Base-by-base conservation (phyloP, 2,888 invertebrate species). In the Lochmaea capreae region DNA sequence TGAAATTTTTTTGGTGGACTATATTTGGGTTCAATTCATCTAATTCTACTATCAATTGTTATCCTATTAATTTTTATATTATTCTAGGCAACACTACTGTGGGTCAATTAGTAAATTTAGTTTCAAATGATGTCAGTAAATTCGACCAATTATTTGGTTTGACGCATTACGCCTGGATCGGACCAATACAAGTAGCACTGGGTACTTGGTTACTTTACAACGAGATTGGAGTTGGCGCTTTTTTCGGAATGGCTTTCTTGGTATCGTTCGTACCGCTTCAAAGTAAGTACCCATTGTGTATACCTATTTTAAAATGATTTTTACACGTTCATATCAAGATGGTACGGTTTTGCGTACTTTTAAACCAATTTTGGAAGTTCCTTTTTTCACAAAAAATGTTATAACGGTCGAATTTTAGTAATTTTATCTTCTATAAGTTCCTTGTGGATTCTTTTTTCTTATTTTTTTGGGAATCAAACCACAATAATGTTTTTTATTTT, bases 61-160 rank as follows among this genome's bases (percentile, higher is more conserved):
- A n/a, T n/a, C n/a, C n/a, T n/a, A 22, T 22, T 5, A 33, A 22
- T 39, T 18, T n/a, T 42, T 12, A 14, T n/a, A 3, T 49, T 26
- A 52, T 70, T 43, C 49, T 76, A 42, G 89, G 89, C 5, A 87
- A 90, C 82, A 92, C 92, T 0, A 92, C 92, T 1, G 86, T 87
- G 3, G 89, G 89, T 49, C 87, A 87, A 77, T 79, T 86, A 73
- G 85, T 88, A 12, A 89, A 88, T 81, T 81, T 89, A 65, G 85
- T 93, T 80, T 91, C 92, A 22, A 93, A 93, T 80, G 93, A 93
- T 84, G 92, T 93, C 12, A 90, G 90, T 81, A 89, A 92, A 79
- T 97, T 98, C 86, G 98, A 99, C 85, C 92, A 96, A 84, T 95
- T 95, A 12, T 91, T 96, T 70, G 91, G 96, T 79, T 95, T 97